Evolutionary conservation across 2,113 vertebrate genomes (phyloP), one percentile per base, ranked within the genome.

Genomic region (Passer domesticus): DNA sequence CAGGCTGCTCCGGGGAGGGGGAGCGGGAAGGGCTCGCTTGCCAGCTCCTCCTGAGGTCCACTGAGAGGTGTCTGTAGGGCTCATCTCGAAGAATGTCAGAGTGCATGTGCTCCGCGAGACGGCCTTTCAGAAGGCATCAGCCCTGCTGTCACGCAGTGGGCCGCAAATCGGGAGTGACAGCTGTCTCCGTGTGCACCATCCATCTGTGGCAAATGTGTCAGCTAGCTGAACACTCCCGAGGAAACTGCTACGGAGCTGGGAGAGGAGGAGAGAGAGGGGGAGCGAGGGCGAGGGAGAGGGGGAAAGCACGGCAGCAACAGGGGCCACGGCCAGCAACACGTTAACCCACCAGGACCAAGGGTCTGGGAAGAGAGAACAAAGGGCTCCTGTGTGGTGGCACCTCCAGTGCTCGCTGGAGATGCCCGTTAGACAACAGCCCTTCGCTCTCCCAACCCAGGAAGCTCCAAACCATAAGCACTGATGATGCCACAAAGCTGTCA

Each of bases 191-290:
- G 97, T 97, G 98, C 98, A 97, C 97, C 98, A 98, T 98, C 98
- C 98, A 98, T 98, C 98, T 98, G 98, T 98, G 98, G 97, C 97
- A 98, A 98, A 98, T 98, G 97, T 98, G 98, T 98, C 98, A 98
- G 98, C 97, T 98, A 98, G 98, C 98, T 97, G 96, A 96, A 85
- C 94, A 93, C 96, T 96, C 97, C 97, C 24, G 93, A 96, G 96
- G 95, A 97, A 97, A 96, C 96, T 95, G 95, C 95, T 95, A 96
- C 88, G 2, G 95, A 97, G 95, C 85, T 1, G 27, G 80, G 85
- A 86, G 92, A 87, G 81, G 89, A 95, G 96, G 90, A 95, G 96
- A 95, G 83, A 52, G 47, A 87, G 95, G 97, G 97, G 97, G 95
- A 84, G 52, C 0, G 58, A 72, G 76, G 20, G 64, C 0, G 15